phyloP scores from a whole-genome alignment of 2,797 vertebrate species.

The Dromococcyx pavoninus region DNA sequence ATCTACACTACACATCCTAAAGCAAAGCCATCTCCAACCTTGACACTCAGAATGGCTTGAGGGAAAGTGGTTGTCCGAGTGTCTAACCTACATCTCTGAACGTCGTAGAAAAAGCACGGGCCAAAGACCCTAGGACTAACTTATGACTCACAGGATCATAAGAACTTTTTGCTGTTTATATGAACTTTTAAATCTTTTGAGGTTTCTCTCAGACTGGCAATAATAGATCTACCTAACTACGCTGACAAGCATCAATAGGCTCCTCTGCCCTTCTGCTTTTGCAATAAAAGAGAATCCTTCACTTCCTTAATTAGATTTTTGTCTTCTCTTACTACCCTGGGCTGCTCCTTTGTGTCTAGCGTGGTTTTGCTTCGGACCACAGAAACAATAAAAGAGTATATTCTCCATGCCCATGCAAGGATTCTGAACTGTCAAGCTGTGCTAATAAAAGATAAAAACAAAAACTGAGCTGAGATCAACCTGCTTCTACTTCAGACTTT shows the following conservation, averaged over 20 bases:
- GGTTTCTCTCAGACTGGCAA: background rate
- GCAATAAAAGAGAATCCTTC: background rate
- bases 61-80: background rate
- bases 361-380: background rate
- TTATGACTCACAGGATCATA: background rate
- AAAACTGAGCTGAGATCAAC: background rate
- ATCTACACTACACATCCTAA: background rate
- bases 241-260: background rate
- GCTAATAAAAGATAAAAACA: background rate
- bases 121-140: background rate
- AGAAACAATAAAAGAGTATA: conserved; percentile 8
- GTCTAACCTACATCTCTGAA: background rate
- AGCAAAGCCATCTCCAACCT: background rate
- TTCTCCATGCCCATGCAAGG: conserved; percentile 1
- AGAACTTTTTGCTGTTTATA: background rate
- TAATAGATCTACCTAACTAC: background rate
- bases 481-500: background rate
- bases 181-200: background rate
- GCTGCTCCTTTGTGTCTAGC: conserved; percentile 1
- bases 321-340: conserved; percentile 21
- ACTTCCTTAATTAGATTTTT: conserved; percentile 32
- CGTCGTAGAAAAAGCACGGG: background rate
- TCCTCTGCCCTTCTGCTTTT: conserved; percentile 6
- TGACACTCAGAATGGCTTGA: background rate
- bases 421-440: background rate